These are phyloP conservation scores for Steatocranus sp. DNA, from an alignment of 2,797 vertebrate species.

Conservation along the genomic window DNA sequence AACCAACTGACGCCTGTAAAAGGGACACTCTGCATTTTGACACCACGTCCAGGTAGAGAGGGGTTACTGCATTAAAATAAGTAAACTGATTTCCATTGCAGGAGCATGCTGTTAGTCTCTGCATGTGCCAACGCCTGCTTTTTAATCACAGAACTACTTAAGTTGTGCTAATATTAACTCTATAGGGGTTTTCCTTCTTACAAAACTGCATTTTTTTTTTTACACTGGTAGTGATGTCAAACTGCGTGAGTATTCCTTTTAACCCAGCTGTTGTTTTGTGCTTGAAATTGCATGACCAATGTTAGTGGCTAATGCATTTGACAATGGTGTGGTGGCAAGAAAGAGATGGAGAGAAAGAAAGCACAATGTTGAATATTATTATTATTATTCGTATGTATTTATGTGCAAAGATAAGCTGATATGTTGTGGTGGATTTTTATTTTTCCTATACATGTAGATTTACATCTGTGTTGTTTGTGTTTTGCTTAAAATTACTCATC, in stretches of 20 bases:
- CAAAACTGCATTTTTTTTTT: not conserved
- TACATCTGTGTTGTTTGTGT: slow-evolving; percentile 62
- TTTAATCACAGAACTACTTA: not conserved
- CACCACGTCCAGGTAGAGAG: not conserved
- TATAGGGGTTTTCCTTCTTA: not conserved
- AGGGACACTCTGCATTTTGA: slow-evolving; percentile 50
- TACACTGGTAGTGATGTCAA: slow-evolving; percentile 35
- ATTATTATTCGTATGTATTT: slow-evolving; percentile 74
- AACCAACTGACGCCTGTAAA: slow-evolving; percentile 37
- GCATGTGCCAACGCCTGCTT: not conserved
- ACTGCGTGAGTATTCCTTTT: slow-evolving; percentile 44
- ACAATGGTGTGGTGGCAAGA: slow-evolving; percentile 46
- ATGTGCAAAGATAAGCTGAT: slow-evolving; percentile 80
- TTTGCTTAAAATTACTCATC: slow-evolving; percentile 57
- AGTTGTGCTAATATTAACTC: not conserved
- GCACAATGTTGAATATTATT: slow-evolving; percentile 72
- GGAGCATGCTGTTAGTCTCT: not conserved
- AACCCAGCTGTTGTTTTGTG: slow-evolving; percentile 52
- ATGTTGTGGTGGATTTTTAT: slow-evolving; percentile 70
- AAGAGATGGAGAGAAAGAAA: slow-evolving; percentile 55
- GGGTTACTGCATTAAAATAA: not conserved
- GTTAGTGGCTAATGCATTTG: slow-evolving; percentile 52
- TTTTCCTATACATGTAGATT: slow-evolving; percentile 71
- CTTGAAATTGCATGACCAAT: slow-evolving; percentile 67
- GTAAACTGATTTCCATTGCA: not conserved